These are phyloP conservation scores for Patella pellucida DNA, from an alignment of 2,888 invertebrate species.

Conservation along the genomic window DNA sequence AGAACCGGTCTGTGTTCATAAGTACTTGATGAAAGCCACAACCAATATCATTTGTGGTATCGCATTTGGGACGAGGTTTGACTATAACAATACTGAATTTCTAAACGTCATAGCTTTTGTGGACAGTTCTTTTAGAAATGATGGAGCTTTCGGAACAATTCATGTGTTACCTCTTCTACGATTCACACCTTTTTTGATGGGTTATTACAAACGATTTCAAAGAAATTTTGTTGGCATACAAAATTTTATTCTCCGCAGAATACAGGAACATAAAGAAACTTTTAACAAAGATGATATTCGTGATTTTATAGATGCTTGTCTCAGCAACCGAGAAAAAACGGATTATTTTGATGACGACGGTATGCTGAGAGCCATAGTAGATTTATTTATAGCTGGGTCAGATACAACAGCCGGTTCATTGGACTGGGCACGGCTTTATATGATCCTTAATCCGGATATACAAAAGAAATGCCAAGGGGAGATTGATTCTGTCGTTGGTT, in stretches of 20 bases:
- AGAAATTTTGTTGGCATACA: neutral
- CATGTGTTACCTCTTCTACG: neutral
- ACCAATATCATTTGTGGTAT: neutral
- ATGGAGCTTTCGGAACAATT: neutral
- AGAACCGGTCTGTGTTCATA: neutral
- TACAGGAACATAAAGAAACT: neutral
- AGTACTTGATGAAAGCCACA: neutral
- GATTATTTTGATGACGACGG: neutral
- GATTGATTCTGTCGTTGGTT: neutral
- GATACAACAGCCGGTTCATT: neutral
- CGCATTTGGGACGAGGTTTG: neutral
- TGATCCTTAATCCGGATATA: neutral
- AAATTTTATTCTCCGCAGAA: neutral
- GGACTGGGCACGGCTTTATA: neutral
- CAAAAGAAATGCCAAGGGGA: neutral
- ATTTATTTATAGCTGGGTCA: neutral
- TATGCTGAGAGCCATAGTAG: neutral
- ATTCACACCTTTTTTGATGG: neutral
- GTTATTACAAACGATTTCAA: too few relatives aligned
- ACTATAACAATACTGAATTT: neutral
- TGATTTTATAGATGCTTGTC: neutral
- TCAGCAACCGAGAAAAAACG: too few relatives aligned
- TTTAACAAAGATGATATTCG: neutral
- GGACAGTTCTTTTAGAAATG: neutral
- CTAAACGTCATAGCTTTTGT: neutral